These are phyloP conservation scores for Siderastrea radians DNA, from an alignment of 92 coral and sea anemone genomes.

Conservation along the genomic window DNA sequence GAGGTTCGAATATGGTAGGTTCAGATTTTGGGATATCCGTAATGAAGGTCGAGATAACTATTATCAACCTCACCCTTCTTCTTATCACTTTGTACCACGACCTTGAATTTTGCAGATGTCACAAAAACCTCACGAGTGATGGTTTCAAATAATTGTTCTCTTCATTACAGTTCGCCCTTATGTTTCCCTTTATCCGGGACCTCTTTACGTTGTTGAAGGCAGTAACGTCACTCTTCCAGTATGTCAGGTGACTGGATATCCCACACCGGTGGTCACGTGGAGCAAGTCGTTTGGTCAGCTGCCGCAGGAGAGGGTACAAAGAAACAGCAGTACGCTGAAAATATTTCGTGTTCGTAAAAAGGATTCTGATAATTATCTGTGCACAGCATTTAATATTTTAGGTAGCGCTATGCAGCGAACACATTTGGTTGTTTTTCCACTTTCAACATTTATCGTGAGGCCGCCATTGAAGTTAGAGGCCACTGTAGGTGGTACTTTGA, in stretches of 20 bases:
- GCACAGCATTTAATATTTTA: slow-evolving; percentile 32
- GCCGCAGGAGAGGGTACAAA: slow-evolving; percentile 18
- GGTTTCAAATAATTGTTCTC: neutral
- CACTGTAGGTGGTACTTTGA: neutral
- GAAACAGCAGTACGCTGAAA: slow-evolving; percentile 6
- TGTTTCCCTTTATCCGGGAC: slow-evolving; percentile 35
- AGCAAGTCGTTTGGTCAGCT: slow-evolving; percentile 48
- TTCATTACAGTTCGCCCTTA: slow-evolving; percentile 49
- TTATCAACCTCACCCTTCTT: no score
- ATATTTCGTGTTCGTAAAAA: neutral
- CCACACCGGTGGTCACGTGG: slow-evolving; percentile 66
- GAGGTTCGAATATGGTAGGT: no score
- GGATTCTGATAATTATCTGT: slow-evolving; percentile 49
- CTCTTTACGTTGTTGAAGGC: slow-evolving; percentile 45
- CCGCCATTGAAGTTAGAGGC: neutral
- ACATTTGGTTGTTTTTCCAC: slow-evolving; percentile 8
- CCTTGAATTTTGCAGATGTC: no score
- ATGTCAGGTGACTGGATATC: neutral
- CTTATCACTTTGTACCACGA: no score
- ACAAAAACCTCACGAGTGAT: neutral
- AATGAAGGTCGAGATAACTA: no score
- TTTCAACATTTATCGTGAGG: neutral
- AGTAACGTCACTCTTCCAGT: slow-evolving; percentile 9
- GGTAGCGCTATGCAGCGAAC: slow-evolving; percentile 5
- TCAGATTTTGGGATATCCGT: no score